A percentile compares a stretch with the other conserved stretches of the same genome.
These are phyloP conservation scores for Sardina pilchardus DNA, from an alignment of 2,113 vertebrate genomes.

Conservation along the genomic window DNA sequence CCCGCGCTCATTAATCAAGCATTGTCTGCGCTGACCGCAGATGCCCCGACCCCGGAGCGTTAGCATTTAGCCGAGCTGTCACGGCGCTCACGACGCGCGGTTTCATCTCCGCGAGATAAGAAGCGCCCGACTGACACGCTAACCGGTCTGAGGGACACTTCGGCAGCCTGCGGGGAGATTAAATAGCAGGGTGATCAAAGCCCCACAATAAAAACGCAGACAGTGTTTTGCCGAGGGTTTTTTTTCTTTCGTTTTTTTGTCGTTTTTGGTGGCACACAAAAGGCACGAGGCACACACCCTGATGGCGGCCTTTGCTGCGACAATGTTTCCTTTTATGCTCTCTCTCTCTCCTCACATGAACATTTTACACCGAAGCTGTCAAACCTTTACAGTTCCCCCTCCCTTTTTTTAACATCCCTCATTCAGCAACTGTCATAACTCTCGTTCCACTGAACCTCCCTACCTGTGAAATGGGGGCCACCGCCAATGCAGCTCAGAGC, in stretches of 20 bases:
- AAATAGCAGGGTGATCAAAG: slow-evolving; percentile 33
- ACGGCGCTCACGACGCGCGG: not conserved
- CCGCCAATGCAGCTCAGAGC: slow-evolving; percentile 14
- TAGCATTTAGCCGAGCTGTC: slow-evolving; percentile 30
- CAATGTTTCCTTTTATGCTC: not conserved
- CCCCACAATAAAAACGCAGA: not conserved
- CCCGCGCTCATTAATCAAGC: not conserved
- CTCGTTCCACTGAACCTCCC: slow-evolving; percentile 22
- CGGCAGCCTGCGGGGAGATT: slow-evolving; percentile 13
- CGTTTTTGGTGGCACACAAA: slow-evolving; percentile 14
- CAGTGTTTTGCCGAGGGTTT: not conserved
- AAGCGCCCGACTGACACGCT: not conserved
- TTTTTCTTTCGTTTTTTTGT: not conserved
- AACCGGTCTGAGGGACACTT: not conserved
- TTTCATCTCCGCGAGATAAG: slow-evolving; percentile 30
- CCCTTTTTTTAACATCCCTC: not conserved
- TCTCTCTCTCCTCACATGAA: not conserved
- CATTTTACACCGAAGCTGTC: not conserved
- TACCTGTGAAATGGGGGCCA: slow-evolving; percentile 37
- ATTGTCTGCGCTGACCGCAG: not conserved
- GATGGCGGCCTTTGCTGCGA: not conserved
- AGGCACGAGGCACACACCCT: not conserved
- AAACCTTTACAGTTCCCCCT: not conserved
- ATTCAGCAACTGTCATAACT: not conserved
- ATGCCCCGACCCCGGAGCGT: not conserved